Conservation (phyloP, 2,113 vertebrate species). For the Aptenodytes forsteri region DNA sequence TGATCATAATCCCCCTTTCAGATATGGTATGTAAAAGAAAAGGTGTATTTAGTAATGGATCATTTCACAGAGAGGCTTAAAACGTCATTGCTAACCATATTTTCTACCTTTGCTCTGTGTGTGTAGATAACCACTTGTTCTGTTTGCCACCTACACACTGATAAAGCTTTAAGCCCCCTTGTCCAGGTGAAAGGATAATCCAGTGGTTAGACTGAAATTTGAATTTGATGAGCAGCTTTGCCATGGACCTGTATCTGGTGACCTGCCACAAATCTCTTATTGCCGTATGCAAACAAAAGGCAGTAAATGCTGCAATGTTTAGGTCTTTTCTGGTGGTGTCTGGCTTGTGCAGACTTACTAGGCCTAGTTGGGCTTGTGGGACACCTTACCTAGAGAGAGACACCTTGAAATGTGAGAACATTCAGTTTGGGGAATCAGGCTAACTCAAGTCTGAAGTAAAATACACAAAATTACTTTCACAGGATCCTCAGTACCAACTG, state of each 20-base stretch:
- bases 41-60: slow-evolving; percentile 12
- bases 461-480: not conserved
- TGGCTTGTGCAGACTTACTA: not conserved
- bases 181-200: not conserved
- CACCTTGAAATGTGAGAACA: not conserved
- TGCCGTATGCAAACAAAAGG: not conserved
- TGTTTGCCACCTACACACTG: not conserved
- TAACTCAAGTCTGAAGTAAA: not conserved
- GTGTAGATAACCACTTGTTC: not conserved
- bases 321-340: not conserved
- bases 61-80: slow-evolving; percentile 25
- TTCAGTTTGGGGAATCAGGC: not conserved
- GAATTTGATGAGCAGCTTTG: not conserved
- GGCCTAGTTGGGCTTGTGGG: not conserved
- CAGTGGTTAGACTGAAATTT: not conserved
- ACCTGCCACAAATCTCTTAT: not conserved
- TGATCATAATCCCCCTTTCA: not conserved
- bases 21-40: not conserved
- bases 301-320: not conserved
- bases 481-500: not conserved
- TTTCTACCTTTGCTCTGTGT: not conserved
- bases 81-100: not conserved
- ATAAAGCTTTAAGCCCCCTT: not conserved
- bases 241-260: not conserved
- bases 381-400: not conserved